Evolutionary conservation across 1,140 invertebrate species (phyloP), one percentile per base, ranked within the genome.

Genomic region (Zaprionus ornatus): DNA sequence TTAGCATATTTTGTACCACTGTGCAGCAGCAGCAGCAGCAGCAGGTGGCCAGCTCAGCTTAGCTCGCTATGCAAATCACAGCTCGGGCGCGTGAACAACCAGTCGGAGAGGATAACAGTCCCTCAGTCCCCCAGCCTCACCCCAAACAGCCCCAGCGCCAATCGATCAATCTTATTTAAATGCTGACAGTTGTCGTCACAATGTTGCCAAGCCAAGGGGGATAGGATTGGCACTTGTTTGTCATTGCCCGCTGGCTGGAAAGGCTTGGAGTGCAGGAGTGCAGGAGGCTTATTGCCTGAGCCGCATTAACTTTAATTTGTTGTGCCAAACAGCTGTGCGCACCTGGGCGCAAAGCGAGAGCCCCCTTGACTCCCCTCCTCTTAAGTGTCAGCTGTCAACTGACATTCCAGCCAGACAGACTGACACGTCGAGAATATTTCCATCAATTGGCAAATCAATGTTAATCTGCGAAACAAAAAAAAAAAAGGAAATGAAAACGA

Each of bases 131-230:
- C n/a, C 66, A 48, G 55, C 42, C 62, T 52, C 76, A 66, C 42
- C 62, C 48, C 45, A 63, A 54, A 56, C 21, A 57, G 21, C 65
- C 67, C 54, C 77, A 65, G 65, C 71, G 77, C 78, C 85, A 81
- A 91, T 91, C 87, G 79, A 91, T 91, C 87, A 91, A 91, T 87
- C 80, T 84, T 82, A 77, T 91, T 91, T 91, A 91, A 91, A 91
- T 91, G 83, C 72, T 85, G 85, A 90, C 85, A 90, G 85, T 90
- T 90, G 81, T 90, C 81, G 77, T 85, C 85, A 70, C 79, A 77
- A 67, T 79, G 85, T 79, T 69, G 79, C 79, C 75, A 65, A 70
- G 62, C 76, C 6, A 37, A 55, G 61, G 45, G 6, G 3, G 7
- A 17, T 5, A 4, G 45, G 45, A 66, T 71, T 80, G 79, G 29